Conservation (phyloP, 1,140 invertebrate genomes). For the Meloidogyne chitwoodi region DNA sequence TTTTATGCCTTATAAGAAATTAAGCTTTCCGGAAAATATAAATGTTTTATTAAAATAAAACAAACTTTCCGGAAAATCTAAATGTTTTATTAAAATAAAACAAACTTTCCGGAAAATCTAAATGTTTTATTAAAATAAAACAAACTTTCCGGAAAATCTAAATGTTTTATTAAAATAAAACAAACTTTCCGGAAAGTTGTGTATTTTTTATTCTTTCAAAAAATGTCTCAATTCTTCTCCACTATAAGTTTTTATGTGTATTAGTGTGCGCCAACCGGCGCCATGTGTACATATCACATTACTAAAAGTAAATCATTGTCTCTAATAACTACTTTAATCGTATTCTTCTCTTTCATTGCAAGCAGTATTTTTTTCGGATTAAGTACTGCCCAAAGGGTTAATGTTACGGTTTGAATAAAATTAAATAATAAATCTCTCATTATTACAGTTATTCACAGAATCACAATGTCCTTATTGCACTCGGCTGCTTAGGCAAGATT, state of each 20-base stretch:
- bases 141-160: neutral
- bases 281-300: neutral
- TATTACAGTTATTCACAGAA: slow-evolving; percentile 40
- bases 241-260: too few species aligned
- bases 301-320: neutral
- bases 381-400: slow-evolving; percentile 25
- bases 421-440: neutral
- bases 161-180: too few species aligned
- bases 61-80: neutral
- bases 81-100: neutral
- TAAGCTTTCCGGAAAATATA: neutral
- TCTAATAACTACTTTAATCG: neutral
- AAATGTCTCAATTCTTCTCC: too few species aligned
- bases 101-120: neutral
- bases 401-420: slow-evolving; percentile 28
- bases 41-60: neutral
- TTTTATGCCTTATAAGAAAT: neutral
- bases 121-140: neutral
- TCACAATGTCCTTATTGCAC: slow-evolving; percentile 52
- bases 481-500: slow-evolving; percentile 17
- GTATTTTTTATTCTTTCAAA: neutral
- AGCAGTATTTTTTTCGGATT: neutral
- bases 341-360: neutral
- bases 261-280: neutral
- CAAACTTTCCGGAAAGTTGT: neutral